Conservation (phyloP, 2,113 vertebrate genomes). For the Forbesichthys agassizii region DNA sequence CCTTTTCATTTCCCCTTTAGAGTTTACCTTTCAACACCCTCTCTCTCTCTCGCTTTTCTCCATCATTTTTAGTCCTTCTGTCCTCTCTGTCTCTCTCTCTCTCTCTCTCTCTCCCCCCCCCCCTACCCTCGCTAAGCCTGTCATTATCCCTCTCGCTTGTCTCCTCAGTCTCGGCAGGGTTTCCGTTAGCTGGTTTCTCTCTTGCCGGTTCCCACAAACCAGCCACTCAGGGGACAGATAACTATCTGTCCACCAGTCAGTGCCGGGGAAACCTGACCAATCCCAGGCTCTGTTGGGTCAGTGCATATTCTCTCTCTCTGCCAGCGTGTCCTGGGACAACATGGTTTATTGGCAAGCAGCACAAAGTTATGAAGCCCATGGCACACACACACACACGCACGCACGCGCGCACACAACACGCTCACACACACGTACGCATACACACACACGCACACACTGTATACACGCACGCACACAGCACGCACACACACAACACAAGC, state of each 20-base stretch:
- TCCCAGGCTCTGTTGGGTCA: conserved; percentile 30
- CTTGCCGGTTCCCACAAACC: conserved; percentile 44
- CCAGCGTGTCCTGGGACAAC: conserved; percentile 13
- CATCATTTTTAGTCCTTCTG: not conserved
- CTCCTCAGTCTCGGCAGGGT: not conserved
- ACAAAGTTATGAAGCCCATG: conserved; percentile 34
- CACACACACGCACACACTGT: conserved; percentile 27
- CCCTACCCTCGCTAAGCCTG: not conserved
- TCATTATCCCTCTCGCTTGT: not conserved
- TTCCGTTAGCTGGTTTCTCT: not conserved
- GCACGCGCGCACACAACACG: not conserved
- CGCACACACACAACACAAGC: not conserved
- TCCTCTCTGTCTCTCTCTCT: not conserved
- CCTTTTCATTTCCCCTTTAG: conserved; percentile 46
- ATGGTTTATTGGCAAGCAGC: conserved; percentile 12
- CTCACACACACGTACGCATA: not conserved
- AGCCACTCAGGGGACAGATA: conserved; percentile 52
- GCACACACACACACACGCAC: conserved; percentile 4
- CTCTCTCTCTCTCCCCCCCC: not conserved
- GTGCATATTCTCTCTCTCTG: conserved; percentile 45
- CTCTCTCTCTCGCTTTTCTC: not conserved
- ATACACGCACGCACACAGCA: not conserved
- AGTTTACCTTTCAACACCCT: conserved; percentile 51
- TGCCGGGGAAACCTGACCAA: conserved; percentile 27
- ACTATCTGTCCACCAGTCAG: conserved; percentile 51